Evolutionary conservation across 35 echinoderm and acorn worm species (phyloP).

Genomic region (Lytechinus variegatus): DNA sequence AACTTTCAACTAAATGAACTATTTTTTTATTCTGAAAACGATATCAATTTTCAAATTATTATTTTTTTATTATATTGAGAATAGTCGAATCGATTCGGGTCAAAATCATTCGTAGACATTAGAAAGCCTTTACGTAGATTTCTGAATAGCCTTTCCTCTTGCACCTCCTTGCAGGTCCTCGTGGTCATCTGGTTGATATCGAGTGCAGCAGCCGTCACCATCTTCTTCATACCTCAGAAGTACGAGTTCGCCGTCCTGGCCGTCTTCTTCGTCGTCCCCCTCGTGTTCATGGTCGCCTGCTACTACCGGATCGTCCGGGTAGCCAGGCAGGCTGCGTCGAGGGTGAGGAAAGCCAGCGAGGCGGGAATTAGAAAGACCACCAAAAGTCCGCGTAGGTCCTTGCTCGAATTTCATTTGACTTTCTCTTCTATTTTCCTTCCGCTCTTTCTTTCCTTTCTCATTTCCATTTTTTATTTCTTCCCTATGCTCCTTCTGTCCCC

Average conservation of each 20-base stretch:
- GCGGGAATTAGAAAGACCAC: background rate
- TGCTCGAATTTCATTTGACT: background rate
- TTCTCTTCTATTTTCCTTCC: background rate
- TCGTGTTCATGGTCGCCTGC: conserved; percentile 73
- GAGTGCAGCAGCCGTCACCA: conserved; percentile 53
- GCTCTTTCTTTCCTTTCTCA: background rate
- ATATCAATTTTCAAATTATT: too few species aligned
- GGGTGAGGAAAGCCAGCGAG: conserved; percentile 19
- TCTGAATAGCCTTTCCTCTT: background rate
- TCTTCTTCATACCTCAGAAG: conserved; percentile 67
- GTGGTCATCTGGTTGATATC: conserved; percentile 71
- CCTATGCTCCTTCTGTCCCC: too few species aligned
- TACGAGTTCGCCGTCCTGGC: conserved; percentile 77
- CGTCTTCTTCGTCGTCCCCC: conserved; percentile 72
- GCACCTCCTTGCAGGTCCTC: conserved; percentile 16
- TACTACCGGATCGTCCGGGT: conserved; percentile 74
- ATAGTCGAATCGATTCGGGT: too few species aligned
- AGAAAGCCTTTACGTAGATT: too few species aligned
- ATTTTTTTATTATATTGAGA: too few species aligned
- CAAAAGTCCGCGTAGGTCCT: background rate
- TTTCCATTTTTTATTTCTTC: too few species aligned
- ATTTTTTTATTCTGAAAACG: too few species aligned
- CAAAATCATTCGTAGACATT: too few species aligned
- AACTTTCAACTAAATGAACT: too few species aligned
- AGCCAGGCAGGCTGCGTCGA: conserved; percentile 51